Evolutionary conservation across 1,140 invertebrate species (phyloP), one percentile per base, ranked within the genome.

Genomic region (Cylas formicarius): DNA sequence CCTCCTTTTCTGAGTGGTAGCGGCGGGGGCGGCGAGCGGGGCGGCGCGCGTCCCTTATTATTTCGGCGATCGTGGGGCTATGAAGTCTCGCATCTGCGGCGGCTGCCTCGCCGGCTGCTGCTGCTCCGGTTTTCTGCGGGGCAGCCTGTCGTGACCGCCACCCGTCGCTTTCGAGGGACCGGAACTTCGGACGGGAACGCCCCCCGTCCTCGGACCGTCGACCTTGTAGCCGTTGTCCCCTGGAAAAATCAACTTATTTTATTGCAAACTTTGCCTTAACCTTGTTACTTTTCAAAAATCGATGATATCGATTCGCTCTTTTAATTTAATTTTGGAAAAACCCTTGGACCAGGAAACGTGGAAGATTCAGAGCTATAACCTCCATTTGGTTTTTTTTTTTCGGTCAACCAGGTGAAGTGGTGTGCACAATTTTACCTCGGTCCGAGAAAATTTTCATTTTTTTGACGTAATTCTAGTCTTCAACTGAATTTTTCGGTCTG

Each of bases 41-140:
- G 45, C 33, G n/a, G 42, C 10, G 5, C 23, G 19, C 18, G 38
- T 53, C 47, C 56, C 61, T n/a, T n/a, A n/a, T n/a, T n/a, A 58
- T 55, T 58, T 58, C 6, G 58, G 58, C 23, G 58, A 60, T 14
- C 58, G 49, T 14, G 58, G 50, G 4, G 54, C 42, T 9, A 58
- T 56, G 29, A 61, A 63, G 32, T 63, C 61, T 40, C 61, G 60
- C 48, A 63, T 50, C 20, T 54, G 52, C 24, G 24, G n/a, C n/a
- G n/a, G n/a, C n/a, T n/a, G n/a, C n/a, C n/a, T n/a, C n/a, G n/a
- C n/a, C 22, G 52, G 42, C 20, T 50, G 45, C n/a, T 56, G 41
- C 34, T 37, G 33, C 21, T 62, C 60, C 16, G 50, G 55, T 47
- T 57, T 55, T 32, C 58, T 48, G n/a, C 57, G 57, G 24, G 50